A percentile compares a stretch with the other conserved stretches of the same genome.
These are phyloP conservation scores for Capreolus pygargus DNA, from an alignment of 2,113 vertebrate species.

Conservation along the genomic window DNA sequence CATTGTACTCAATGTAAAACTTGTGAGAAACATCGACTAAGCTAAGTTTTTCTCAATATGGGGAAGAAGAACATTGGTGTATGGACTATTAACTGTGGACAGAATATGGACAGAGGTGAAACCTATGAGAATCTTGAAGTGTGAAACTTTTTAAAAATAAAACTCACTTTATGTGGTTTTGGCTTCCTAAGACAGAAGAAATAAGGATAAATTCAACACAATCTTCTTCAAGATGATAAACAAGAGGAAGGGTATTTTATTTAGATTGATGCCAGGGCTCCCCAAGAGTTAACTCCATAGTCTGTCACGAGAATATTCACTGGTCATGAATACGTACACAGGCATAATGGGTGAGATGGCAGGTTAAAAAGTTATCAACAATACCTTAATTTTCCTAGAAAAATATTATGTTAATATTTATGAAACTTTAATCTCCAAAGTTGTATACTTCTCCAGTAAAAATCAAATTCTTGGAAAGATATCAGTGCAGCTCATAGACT, in stretches of 20 bases:
- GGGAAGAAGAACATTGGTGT: background rate
- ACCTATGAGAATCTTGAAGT: background rate
- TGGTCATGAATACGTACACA: background rate
- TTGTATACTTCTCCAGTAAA: background rate
- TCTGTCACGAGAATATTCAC: background rate
- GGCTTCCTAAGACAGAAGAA: background rate
- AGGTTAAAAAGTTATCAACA: background rate
- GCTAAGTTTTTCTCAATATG: background rate
- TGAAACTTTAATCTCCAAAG: background rate
- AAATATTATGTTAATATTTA: background rate
- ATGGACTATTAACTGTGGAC: background rate
- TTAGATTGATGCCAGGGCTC: background rate
- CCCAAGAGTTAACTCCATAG: background rate
- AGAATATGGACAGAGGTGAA: rapidly evolving
- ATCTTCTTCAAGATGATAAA: background rate
- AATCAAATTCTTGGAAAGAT: background rate
- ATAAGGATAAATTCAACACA: background rate
- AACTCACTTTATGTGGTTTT: background rate
- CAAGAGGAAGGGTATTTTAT: background rate
- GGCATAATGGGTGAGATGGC: background rate
- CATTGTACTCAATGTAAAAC: background rate
- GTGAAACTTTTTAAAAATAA: background rate
- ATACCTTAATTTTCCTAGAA: background rate
- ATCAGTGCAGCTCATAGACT: background rate
- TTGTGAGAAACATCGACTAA: background rate